Conservation (phyloP, 2,888 invertebrate genomes). For the Ypsolopha sequella region DNA sequence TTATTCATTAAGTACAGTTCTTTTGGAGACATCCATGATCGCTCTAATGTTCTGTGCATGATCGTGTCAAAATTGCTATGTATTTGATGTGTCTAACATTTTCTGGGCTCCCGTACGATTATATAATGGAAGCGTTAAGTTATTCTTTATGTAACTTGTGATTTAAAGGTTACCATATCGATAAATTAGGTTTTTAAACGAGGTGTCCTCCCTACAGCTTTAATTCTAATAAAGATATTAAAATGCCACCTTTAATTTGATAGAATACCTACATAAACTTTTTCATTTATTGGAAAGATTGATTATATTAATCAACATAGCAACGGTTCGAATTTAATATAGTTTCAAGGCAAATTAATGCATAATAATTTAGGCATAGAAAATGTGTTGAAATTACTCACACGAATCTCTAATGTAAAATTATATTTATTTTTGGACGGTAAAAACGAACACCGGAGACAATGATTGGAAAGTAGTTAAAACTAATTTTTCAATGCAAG, state of each 20-base stretch:
- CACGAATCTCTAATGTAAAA: not conserved
- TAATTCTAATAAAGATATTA: not conserved
- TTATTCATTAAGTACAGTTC: too few relatives aligned
- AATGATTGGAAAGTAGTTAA: too few relatives aligned
- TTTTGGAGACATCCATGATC: too few relatives aligned
- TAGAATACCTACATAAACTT: not conserved
- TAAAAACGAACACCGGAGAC: too few relatives aligned
- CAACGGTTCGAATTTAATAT: slow-evolving; percentile 33
- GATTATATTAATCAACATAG: slow-evolving; percentile 39
- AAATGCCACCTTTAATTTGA: not conserved
- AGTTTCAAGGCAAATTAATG: slow-evolving; percentile 44
- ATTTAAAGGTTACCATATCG: not conserved
- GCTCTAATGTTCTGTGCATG: too few relatives aligned
- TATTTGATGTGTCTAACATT: too few relatives aligned
- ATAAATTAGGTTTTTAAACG: not conserved
- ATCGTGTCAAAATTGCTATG: too few relatives aligned
- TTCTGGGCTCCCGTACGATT: too few relatives aligned
- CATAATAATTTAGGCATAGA: slow-evolving; percentile 39
- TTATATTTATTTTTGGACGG: not conserved
- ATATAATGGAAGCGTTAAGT: not conserved
- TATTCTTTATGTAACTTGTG: not conserved
- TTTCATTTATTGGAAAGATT: not conserved
- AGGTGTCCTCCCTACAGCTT: not conserved
- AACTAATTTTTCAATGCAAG: too few relatives aligned
- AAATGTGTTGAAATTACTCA: slow-evolving; percentile 23